phyloP scores from a whole-genome alignment of 2,113 vertebrate genomes.

The Tyrannus savana region DNA sequence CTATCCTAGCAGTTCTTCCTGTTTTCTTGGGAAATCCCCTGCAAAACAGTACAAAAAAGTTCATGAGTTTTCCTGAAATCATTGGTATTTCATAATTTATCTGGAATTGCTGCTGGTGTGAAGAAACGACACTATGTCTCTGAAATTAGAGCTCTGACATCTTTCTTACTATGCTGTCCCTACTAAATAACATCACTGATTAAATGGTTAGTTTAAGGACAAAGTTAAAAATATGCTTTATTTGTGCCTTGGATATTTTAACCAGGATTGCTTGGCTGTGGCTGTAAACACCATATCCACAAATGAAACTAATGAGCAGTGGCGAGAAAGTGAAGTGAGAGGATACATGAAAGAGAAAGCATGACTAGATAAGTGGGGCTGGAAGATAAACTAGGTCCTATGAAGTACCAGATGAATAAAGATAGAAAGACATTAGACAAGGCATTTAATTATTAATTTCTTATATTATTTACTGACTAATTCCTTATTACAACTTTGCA shows the following conservation, averaged over 20 bases:
- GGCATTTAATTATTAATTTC: conserved; percentile 27
- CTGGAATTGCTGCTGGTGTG: neutral
- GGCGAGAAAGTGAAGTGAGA: neutral
- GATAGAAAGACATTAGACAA: neutral
- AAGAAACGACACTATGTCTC: neutral
- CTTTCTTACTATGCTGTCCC: neutral
- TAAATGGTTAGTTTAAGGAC: neutral
- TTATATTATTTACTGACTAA: neutral
- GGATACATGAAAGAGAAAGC: neutral
- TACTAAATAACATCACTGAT: neutral
- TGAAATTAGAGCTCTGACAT: neutral
- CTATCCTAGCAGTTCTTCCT: conserved; percentile 81
- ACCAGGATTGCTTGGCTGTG: neutral
- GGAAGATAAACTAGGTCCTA: neutral
- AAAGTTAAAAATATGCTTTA: neutral
- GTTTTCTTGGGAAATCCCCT: conserved; percentile 91
- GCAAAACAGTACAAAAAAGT: conserved; percentile 27
- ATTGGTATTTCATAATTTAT: neutral
- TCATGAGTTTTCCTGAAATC: neutral
- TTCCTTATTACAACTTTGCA: neutral
- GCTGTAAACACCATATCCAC: neutral
- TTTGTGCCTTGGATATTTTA: neutral
- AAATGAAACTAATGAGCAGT: neutral
- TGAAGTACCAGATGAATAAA: neutral
- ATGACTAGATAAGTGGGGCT: neutral